Base-by-base conservation (phyloP, 2,888 invertebrate species). In the Amphipyra berbera region DNA sequence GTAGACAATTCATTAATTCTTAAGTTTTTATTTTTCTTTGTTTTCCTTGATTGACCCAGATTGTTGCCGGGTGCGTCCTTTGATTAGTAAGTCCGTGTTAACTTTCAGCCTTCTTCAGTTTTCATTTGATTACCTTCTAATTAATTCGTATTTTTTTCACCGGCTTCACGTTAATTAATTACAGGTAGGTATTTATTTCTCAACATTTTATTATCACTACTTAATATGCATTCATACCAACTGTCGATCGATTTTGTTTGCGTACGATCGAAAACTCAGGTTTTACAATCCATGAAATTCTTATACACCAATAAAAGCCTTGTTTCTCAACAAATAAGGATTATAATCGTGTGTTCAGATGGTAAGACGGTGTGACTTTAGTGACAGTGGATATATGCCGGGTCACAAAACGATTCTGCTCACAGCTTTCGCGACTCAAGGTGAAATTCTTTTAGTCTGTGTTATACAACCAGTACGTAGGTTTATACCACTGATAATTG, bases 341-440 rank as follows among this genome's bases (percentile, higher is more conserved):
- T 42, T 37, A 54, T 40, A 50, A 35, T 75, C 15, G 59, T 50
- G 35, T 75, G 42, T 35, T 14, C 46, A 55, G 12, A 41, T 40
- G 38, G 27, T 48, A 58, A 62, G 47, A 59, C 61, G 60, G 37
- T 66, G 33, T 33, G 47, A 54, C 37, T 64, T 57, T 37, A 56
- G 48, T 65, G 48, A 57, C 54, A 53, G 49, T 21, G 49, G 38
- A 57, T 62, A 63, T 35, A 41, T 47, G 47, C 30, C 49, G 62
- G 70, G 65, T 76, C 71, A 64, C 69, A 71, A 66, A 60, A 60
- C 52, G 64, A 71, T 75, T 64, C 74, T 77, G 77, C 73, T 70
- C 65, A 76, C 82, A 83, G 85, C 90, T 90, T 90, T 90, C 89
- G 79, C 86, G 79, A 79, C 78, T 84, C 90, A 90, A 90, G 90